These are phyloP conservation scores for Norana najaformis DNA, from an alignment of 2,888 invertebrate genomes.

Conservation along the genomic window DNA sequence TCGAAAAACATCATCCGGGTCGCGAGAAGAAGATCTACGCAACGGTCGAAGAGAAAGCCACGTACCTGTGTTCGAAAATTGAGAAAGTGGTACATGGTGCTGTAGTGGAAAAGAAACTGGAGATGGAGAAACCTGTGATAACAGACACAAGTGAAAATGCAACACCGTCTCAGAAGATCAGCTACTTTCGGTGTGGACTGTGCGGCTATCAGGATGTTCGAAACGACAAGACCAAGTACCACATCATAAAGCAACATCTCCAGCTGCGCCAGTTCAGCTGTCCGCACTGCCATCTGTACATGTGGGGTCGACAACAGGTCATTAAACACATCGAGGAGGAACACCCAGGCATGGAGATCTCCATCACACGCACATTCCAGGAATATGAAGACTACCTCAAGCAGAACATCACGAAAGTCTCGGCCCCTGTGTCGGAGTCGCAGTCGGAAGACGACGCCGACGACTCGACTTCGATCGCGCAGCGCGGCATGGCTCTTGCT, in stretches of 20 bases:
- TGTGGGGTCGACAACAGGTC: conserved; percentile 39
- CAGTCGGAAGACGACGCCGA: not conserved
- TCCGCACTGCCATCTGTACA: conserved; percentile 38
- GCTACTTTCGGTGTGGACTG: conserved; percentile 35
- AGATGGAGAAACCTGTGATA: not conserved
- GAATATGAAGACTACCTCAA: conserved; percentile 32
- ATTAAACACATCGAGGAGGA: conserved; percentile 33
- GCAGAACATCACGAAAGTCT: conserved; percentile 26
- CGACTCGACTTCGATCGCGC: not conserved
- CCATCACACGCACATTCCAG: conserved; percentile 35
- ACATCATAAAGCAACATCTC: conserved; percentile 38
- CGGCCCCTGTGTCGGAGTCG: not conserved
- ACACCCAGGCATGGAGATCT: conserved; percentile 36
- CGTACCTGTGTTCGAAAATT: conserved; percentile 34
- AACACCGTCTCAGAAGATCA: conserved; percentile 2
- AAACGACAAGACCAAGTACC: conserved; percentile 39
- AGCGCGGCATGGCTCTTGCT: not conserved
- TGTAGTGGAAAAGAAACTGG: not conserved
- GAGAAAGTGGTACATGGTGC: conserved; percentile 23
- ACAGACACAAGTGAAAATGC: no score
- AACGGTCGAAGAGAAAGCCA: conserved; percentile 37
- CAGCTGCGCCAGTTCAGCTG: conserved; percentile 40
- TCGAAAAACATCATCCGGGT: conserved; percentile 37
- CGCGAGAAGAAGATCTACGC: conserved; percentile 31
- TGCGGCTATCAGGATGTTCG: conserved; percentile 38